phyloP scores from a whole-genome alignment of 1,140 invertebrate genomes.

The Wiebesia pumilae region DNA sequence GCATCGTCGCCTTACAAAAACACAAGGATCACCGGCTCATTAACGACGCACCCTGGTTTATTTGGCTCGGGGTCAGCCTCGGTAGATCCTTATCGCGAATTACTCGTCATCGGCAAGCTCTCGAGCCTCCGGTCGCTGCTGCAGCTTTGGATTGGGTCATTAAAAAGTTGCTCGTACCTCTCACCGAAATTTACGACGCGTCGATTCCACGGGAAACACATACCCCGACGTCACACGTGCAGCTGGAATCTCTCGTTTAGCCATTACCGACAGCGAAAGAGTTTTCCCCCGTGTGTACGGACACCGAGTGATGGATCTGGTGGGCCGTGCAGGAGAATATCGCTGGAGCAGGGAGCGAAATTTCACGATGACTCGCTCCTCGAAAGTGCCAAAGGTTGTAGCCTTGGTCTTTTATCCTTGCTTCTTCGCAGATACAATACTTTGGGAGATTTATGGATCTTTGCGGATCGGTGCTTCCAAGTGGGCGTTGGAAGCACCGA shows the following conservation, averaged over 20 bases:
- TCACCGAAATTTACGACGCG: neutral
- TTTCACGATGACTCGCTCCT: slow-evolving; percentile 5
- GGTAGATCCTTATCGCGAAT: too few species aligned
- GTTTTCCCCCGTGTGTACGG: neutral
- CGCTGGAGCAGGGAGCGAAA: neutral
- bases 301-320: slow-evolving; percentile 29
- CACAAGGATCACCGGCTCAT: too few species aligned
- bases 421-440: neutral
- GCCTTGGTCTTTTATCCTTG: slow-evolving; percentile 5
- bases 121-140: too few species aligned
- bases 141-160: too few species aligned
- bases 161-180: too few species aligned
- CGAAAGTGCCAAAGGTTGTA: slow-evolving; percentile 26
- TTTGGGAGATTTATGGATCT: slow-evolving; percentile 34
- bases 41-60: too few species aligned
- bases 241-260: neutral
- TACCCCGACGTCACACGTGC: neutral
- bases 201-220: neutral
- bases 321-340: neutral
- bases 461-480: neutral
- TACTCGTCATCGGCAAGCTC: too few species aligned
- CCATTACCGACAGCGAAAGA: neutral
- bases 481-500: neutral
- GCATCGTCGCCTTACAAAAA: too few species aligned
- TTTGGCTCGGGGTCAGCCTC: too few species aligned